These are phyloP conservation scores for Holothuria scabra DNA, from an alignment of 53 echinoderm and acorn worm species.

Conservation along the genomic window DNA sequence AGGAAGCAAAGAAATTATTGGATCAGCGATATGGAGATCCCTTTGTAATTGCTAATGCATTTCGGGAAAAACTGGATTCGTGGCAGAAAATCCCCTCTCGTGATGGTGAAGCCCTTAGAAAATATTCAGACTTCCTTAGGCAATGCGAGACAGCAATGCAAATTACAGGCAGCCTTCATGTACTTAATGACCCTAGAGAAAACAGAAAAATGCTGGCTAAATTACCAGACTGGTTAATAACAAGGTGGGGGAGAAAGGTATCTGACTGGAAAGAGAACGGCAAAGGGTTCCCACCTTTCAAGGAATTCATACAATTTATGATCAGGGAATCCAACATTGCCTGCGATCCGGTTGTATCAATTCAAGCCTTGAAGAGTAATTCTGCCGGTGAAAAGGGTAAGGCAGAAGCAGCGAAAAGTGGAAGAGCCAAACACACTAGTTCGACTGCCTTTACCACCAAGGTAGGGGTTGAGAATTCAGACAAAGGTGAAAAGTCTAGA, in stretches of 20 bases:
- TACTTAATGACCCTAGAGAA: too few relatives aligned
- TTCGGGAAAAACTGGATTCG: background rate
- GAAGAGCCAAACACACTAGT: background rate
- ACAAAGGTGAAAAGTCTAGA: background rate
- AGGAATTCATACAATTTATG: background rate
- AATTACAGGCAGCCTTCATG: background rate
- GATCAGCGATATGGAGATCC: slow-evolving; percentile 33
- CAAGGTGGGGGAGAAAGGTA: slow-evolving; percentile 16
- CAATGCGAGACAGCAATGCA: slow-evolving; percentile 16
- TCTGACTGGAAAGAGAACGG: background rate
- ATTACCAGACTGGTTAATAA: slow-evolving; percentile 12
- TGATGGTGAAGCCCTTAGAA: slow-evolving; percentile 9
- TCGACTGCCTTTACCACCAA: background rate
- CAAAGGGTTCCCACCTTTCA: slow-evolving; percentile 21
- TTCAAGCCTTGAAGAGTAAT: background rate
- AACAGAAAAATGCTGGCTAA: slow-evolving; percentile 5
- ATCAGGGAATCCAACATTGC: slow-evolving; percentile 2
- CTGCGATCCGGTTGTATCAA: slow-evolving; percentile 7
- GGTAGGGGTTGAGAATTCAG: background rate
- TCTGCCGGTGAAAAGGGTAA: background rate
- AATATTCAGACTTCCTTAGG: background rate
- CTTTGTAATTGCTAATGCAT: too few relatives aligned
- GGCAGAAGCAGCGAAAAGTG: background rate
- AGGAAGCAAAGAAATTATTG: slow-evolving; percentile 1
- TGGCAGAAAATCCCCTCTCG: slow-evolving; percentile 10